phyloP scores from a whole-genome alignment of 2,797 vertebrate species.

The Microchirus variegatus region DNA sequence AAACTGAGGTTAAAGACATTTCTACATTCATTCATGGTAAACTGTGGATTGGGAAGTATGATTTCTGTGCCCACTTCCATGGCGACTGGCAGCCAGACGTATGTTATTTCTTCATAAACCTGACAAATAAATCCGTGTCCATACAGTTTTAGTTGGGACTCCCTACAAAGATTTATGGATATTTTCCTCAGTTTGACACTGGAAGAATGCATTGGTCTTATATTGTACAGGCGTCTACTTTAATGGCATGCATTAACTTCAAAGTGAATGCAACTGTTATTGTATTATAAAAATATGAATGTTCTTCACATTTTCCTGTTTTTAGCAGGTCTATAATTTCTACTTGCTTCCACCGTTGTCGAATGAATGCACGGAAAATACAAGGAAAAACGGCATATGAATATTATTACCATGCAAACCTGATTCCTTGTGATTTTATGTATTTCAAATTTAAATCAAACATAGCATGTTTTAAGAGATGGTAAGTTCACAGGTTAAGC shows the following conservation, averaged over 20 bases:
- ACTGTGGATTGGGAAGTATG: background rate
- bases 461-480: constrained; percentile 59
- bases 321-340: no score
- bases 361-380: no score
- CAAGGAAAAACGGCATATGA: no score
- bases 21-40: background rate
- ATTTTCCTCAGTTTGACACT: background rate
- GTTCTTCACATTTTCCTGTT: no score
- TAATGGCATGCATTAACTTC: no score
- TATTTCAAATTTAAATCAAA: no score
- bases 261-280: no score
- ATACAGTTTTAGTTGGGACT: background rate
- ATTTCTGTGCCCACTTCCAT: background rate
- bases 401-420: no score
- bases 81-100: background rate
- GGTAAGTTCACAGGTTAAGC: constrained; percentile 71
- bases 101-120: background rate
- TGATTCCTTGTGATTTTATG: no score
- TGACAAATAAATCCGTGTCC: background rate
- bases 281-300: no score
- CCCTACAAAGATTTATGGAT: background rate
- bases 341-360: no score
- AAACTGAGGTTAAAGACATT: background rate
- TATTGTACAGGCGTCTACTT: no score
- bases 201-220: background rate